Evolutionary conservation across 2,888 invertebrate species (phyloP).

Genomic region (Drosophila peninsularis): DNA sequence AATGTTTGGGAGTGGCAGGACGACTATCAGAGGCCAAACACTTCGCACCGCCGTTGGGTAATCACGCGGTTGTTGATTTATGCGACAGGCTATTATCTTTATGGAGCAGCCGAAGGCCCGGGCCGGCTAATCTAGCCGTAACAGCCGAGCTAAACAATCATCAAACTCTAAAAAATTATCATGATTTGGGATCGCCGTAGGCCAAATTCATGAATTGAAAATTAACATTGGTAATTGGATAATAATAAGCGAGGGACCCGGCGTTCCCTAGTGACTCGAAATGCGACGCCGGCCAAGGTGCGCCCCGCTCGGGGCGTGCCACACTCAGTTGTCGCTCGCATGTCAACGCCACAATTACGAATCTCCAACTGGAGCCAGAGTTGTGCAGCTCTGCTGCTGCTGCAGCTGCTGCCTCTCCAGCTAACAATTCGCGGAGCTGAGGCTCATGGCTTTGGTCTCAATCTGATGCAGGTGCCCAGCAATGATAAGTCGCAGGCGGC

Average conservation of each 20-base stretch:
- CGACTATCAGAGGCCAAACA: not conserved
- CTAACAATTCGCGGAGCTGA: conserved; percentile 13
- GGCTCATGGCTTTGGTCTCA: conserved; percentile 57
- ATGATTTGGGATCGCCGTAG: conserved; percentile 12
- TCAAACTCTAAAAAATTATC: conserved; percentile 1
- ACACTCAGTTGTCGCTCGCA: conserved; percentile 49
- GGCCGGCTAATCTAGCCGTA: not conserved
- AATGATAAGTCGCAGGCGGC: conserved; percentile 56
- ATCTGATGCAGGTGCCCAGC: conserved; percentile 58
- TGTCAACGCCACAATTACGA: conserved; percentile 51
- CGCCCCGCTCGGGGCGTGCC: conserved; percentile 42
- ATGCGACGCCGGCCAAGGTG: conserved; percentile 32
- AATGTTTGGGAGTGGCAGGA: conserved; percentile 26
- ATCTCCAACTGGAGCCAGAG: conserved; percentile 7
- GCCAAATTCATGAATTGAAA: conserved; percentile 47
- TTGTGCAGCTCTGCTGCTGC: conserved; percentile 17
- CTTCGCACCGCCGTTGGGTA: not conserved
- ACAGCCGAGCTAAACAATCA: conserved; percentile 13
- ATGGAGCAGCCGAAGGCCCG: conserved; percentile 3
- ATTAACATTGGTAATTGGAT: conserved; percentile 68
- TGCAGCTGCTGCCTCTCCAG: conserved; percentile 36
- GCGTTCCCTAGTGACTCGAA: conserved; percentile 43
- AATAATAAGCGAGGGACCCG: conserved; percentile 56
- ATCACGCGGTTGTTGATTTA: conserved; percentile 5
- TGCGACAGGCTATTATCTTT: conserved; percentile 10